Base-by-base conservation (phyloP, 2,797 vertebrate genomes). In the Distichodus sexfasciatus region DNA sequence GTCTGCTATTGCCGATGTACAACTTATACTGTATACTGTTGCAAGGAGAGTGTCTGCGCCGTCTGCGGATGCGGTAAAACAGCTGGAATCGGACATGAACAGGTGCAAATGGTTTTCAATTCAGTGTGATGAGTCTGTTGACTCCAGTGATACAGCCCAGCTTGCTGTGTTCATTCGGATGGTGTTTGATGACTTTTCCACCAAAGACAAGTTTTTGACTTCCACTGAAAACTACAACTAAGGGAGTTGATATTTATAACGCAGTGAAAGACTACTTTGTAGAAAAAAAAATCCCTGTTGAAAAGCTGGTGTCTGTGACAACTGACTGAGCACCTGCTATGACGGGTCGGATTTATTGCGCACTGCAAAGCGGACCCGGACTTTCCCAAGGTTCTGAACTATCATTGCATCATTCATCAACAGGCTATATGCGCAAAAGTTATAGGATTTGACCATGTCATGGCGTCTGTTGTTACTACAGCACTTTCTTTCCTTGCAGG, bases 1-100 rank as follows among this genome's bases (percentile, higher is more conserved):
- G 63, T 58, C 74, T 68, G 53, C 69, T 64, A 59, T 69, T 15
- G 28, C 59, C 2, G 23, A 69, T 61, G 57, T 75, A 36, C 71
- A 83, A 4, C 54, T 76, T 5, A 48, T n/a, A n/a, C n/a, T n/a
- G n/a, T n/a, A 5, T 59, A 59, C 55, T 9, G n/a, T 15, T 3
- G 28, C 43, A 47, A 47, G 60, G 21, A 46, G 60, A 48, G 43
- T 64, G 19, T 64, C 61, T 15, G 11, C 21, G 31, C 14, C 38
- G 17, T 51, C 46, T 50, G 12, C 7, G 9, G 35, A 64, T 17
- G 31, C 17, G 26, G 15, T 12, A 3, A 17, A 44, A 29, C 26
- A 38, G 33, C 23, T 64, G 33, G 44, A 64, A 26, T 6, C 12
- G 44, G 46, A 64, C 33, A 23, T 26, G 29, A 35, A 31, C n/a